Base-by-base conservation (phyloP, 2,797 vertebrate species). In the Spinus olivaceus region DNA sequence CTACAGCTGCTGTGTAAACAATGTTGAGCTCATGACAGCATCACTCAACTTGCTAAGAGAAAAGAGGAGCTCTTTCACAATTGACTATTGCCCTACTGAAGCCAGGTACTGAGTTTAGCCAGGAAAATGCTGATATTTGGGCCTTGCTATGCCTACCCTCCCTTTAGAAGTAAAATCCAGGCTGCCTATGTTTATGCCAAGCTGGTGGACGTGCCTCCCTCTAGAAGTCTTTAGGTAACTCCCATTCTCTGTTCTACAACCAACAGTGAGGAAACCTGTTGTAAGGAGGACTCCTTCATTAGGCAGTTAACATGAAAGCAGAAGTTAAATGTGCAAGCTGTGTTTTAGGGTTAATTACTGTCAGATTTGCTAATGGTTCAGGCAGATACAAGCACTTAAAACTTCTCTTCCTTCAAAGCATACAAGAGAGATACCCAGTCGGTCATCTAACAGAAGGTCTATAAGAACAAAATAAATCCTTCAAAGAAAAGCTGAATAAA, bases 401-500 rank as follows among this genome's bases (percentile, higher is more conserved):
- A 69, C 28, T 71, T 41, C 61, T 27, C 39, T 86, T 88, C 69
- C 47, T 25, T 71, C 65, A 80, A 91, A 87, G 39, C 28, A 50
- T 5, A 28, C 0, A 63, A 41, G 25, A 74, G 28, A 91, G 20
- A 69, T 0, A 2, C 4, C 30, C 20, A 77, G 33, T 35, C 69
- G 4, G 7, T 39, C 46, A 83, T 33, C 33, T 76, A 88, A 76
- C 50, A 86, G 42, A 74, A 85, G 12, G 50, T 49, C 50, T 78
- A 2, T 6, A 74, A 23, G 61, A 83, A 91, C 50, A 69, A 94
- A 81, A 50, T 65, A 86, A 92, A 90, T 86, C 57, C 42, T 91
- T 81, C 79, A 88, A 72, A 87, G 57, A 91, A 80, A 89, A 83
- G 60, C 27, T 53, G 46, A 93, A 89, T 91, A 92, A 82, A 92